Evolutionary conservation across 23 tunicate genomes (phyloP), one percentile per base, ranked within the genome.

Genomic region (Corella eumyota): DNA sequence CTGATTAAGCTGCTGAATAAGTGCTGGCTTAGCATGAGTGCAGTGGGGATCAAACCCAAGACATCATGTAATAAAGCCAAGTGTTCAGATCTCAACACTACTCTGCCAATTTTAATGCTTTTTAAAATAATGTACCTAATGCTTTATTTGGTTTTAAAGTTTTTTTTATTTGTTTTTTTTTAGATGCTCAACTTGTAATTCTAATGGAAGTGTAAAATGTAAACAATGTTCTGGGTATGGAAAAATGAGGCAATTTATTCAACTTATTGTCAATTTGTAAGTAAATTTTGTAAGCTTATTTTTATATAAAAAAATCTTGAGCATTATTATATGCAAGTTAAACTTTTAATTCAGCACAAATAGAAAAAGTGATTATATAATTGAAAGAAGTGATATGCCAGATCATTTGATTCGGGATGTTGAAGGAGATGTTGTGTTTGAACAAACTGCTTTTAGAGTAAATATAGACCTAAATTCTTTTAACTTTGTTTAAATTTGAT

Each of bases 331-430:
- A 40, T 40, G 48, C 48, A 9, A 40, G 11, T 9, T 40, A 40
- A 40, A 11, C 48, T 15, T 15, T 15, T 27, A 9, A 25, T 7
- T 4, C 72, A 79, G 88, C 58, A 67, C 81, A 17, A 78, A 88
- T 66, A 54, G 66, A 2, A 22, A 61, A 34, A 66, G 52, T 15
- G 82, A 75, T 35, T 88, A 88, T 65, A 70, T 88, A n/a, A 56
- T 88, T 0, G 96, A 88, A 63, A 50, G 81, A 27, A 77, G 70
- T 3, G 88, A 78, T 35, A 50, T 88, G 62, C 96, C 96, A 20
- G 82, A 88, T 56, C 68, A 78, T 37, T 73, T 78, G 30, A 88
- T 88, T 13, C 61, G 74, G n/a, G 68, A 73, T 47, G 96, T 69
- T 31, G 62, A 30, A 21, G 96, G 96, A 11, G 88, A 88, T 45